phyloP scores from a whole-genome alignment of 2,797 vertebrate genomes.

The Myotis pilosus region DNA sequence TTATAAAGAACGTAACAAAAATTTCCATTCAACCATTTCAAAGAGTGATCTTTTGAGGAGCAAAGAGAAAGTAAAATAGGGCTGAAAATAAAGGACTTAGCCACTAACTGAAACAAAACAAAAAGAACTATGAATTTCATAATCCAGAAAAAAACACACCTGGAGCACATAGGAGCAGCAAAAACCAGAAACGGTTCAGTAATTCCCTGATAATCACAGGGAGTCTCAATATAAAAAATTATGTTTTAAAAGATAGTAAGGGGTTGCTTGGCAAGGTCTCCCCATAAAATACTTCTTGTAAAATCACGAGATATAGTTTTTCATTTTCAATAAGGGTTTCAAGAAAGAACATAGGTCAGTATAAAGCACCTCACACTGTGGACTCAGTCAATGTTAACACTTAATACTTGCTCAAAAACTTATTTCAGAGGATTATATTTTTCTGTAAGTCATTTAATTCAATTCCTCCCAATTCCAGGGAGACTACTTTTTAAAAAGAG shows the following conservation, averaged over 20 bases:
- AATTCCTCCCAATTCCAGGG: neutral
- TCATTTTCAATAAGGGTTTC: constrained; percentile 16
- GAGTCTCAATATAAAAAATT: neutral
- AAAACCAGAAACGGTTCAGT: neutral
- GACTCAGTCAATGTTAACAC: neutral
- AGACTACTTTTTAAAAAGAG: neutral
- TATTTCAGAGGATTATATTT: neutral
- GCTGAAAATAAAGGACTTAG: neutral
- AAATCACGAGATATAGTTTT: neutral
- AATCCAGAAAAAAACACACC: neutral
- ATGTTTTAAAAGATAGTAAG: constrained; percentile 16
- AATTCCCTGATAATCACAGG: neutral
- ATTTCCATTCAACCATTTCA: neutral
- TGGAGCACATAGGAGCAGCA: neutral
- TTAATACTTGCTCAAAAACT: neutral
- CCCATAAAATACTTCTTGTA: neutral
- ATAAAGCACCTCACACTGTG: neutral
- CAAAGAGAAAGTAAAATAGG: constrained; percentile 24
- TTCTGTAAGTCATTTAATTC: neutral
- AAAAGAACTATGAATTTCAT: neutral
- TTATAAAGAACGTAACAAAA: neutral
- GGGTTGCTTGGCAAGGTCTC: neutral
- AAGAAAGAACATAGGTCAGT: neutral
- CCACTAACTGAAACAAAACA: neutral
- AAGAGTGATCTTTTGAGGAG: neutral